Conservation (phyloP, 1,140 invertebrate genomes). For the Elymnias hypermnestra region DNA sequence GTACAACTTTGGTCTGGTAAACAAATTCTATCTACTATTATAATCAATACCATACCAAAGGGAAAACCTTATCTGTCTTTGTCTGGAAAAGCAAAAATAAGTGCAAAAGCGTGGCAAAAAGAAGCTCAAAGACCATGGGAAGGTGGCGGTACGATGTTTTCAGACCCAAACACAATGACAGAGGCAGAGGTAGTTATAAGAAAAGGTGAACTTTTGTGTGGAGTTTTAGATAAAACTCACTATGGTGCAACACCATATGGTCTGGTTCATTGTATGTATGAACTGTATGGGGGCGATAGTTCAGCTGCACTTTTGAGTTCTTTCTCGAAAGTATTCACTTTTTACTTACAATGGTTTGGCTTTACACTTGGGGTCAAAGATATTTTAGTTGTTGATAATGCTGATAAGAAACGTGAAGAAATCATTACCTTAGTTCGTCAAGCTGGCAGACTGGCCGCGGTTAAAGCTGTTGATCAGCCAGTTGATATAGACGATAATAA, state of each 20-base stretch:
- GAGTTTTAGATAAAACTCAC: constrained; percentile 98
- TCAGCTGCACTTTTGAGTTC: constrained; percentile 90
- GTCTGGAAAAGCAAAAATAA: constrained; percentile 90
- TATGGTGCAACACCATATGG: constrained; percentile 96
- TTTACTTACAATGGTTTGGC: constrained; percentile 91
- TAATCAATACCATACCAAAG: constrained; percentile 91
- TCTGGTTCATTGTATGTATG: constrained; percentile 94
- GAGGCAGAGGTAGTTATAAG: constrained; percentile 95
- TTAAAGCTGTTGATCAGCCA: constrained; percentile 83
- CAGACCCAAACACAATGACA: constrained; percentile 82
- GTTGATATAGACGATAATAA: constrained; percentile 74
- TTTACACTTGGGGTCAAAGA: constrained; percentile 97
- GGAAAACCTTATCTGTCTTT: constrained; percentile 86
- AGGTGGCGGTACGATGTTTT: constrained; percentile 78
- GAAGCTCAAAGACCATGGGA: constrained; percentile 76
- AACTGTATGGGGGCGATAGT: constrained; percentile 93
- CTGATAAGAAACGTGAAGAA: constrained; percentile 83
- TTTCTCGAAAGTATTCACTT: constrained; percentile 94
- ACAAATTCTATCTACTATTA: constrained; percentile 92
- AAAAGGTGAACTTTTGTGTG: constrained; percentile 91
- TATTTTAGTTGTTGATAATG: constrained; percentile 88
- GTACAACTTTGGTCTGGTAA: constrained; percentile 96
- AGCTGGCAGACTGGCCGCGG: constrained; percentile 81
- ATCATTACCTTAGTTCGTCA: constrained; percentile 82
- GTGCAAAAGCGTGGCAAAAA: constrained; percentile 85